Evolutionary conservation across 2,888 invertebrate genomes (phyloP).

Genomic region (Hydrotaea cyrtoneurina): DNA sequence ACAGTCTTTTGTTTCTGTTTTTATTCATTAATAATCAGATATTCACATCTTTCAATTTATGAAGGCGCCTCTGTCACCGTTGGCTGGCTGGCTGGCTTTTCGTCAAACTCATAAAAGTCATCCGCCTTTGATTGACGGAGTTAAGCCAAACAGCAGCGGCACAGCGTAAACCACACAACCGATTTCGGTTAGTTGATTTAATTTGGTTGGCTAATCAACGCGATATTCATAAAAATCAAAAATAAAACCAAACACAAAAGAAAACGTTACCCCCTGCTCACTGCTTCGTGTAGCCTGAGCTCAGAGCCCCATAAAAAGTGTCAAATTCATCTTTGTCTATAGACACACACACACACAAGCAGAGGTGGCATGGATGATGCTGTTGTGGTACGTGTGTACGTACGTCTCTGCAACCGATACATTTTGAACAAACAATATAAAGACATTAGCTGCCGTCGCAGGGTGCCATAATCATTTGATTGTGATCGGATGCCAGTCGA

Average conservation of each 20-base stretch:
- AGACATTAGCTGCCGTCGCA: constrained; percentile 66
- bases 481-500: constrained; percentile 62
- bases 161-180: background rate
- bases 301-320: constrained; percentile 56
- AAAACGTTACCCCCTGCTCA: too few species aligned
- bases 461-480: constrained; percentile 66
- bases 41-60: constrained; percentile 46
- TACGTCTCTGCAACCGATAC: constrained; percentile 13
- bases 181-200: constrained; percentile 54
- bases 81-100: constrained; percentile 47
- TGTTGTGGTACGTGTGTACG: background rate
- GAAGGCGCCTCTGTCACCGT: constrained; percentile 65
- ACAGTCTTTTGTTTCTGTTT: constrained; percentile 7
- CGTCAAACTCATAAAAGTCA: constrained; percentile 60
- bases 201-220: constrained; percentile 59
- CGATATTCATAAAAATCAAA: constrained; percentile 45
- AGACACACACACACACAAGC: too few species aligned
- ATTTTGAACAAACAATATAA: constrained; percentile 47
- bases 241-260: constrained; percentile 34
- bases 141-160: background rate
- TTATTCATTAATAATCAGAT: constrained; percentile 6
- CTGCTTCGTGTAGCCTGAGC: too few species aligned
- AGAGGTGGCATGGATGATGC: too few species aligned
- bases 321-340: constrained; percentile 56
- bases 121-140: constrained; percentile 52